These are phyloP conservation scores for Acanthoscelides obtectus DNA, from an alignment of 2,888 invertebrate genomes.

Conservation along the genomic window DNA sequence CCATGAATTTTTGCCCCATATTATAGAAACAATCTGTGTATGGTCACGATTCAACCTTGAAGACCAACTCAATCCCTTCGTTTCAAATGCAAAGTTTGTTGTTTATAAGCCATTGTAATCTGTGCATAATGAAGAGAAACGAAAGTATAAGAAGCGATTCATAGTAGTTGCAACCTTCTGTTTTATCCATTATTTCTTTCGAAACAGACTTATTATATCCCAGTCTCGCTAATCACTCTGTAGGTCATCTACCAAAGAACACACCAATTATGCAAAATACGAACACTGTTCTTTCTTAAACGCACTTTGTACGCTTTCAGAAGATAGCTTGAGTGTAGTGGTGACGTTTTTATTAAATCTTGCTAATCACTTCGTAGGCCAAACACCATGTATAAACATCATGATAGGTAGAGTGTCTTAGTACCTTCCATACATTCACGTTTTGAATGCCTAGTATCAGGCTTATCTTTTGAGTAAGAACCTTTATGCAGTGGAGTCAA, in stretches of 20 bases:
- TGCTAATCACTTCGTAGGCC: too few species aligned
- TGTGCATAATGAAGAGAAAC: neutral
- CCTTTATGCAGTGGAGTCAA: too few species aligned
- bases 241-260: neutral
- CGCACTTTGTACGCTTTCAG: too few species aligned
- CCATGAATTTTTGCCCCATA: too few species aligned
- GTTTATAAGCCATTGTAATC: neutral
- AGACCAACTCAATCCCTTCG: neutral
- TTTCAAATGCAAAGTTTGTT: neutral
- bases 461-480: too few species aligned
- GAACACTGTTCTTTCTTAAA: neutral
- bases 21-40: too few species aligned
- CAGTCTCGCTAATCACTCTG: neutral
- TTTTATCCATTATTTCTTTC: neutral
- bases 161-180: neutral
- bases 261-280: neutral
- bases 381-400: too few species aligned
- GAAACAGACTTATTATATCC: neutral
- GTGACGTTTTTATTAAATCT: too few species aligned
- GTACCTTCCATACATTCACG: too few species aligned
- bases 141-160: neutral
- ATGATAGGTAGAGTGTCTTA: too few species aligned
- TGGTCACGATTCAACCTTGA: neutral
- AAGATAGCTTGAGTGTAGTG: too few species aligned
- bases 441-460: too few species aligned